Evolutionary conservation across 2,113 vertebrate species (phyloP), one percentile per base, ranked within the genome.

Genomic region (Silurus asotus): DNA sequence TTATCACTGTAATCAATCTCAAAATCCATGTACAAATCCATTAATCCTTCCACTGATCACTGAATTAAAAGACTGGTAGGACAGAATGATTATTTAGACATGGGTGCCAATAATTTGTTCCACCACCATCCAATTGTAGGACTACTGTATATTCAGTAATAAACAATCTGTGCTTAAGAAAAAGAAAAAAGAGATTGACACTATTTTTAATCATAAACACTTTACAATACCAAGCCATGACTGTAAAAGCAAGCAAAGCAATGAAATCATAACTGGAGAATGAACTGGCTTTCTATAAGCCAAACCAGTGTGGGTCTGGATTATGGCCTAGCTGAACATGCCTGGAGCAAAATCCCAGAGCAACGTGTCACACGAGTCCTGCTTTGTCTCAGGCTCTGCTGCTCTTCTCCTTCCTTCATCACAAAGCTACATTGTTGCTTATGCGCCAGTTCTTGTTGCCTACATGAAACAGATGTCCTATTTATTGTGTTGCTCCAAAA

Each of bases 381-480:
- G 78, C 78, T 74, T 81, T 62, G 28, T 81, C 67, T 86, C 77
- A 59, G 23, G 45, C 58, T 51, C 65, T 67, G n/a, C 64, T 28
- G 84, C 23, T 81, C 48, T 70, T 70, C 76, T 74, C 65, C 14
- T 58, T 58, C 78, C 67, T 20, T 72, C 19, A 53, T 61, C 83
- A 86, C 87, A 88, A 88, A 65, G 85, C 65, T 62, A 45, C 85
- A 81, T 86, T 86, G 85, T 88, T 81, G 80, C 69, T 76, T n/a
- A 67, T 13, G 80, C 77, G 84, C 79, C 74, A 75, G 6, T 49
- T 74, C 83, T 67, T 55, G 49, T 82, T 72, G 87, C 67, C 78
- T 81, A 88, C 84, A 25, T 77, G n/a, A 81, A 88, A 74, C 87
- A 84, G 87, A 88, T 88, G 87, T 62, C 77, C 49, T 1, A 51